Evolutionary conservation across 2,113 vertebrate species (phyloP).

Genomic region (Vombatus ursinus): DNA sequence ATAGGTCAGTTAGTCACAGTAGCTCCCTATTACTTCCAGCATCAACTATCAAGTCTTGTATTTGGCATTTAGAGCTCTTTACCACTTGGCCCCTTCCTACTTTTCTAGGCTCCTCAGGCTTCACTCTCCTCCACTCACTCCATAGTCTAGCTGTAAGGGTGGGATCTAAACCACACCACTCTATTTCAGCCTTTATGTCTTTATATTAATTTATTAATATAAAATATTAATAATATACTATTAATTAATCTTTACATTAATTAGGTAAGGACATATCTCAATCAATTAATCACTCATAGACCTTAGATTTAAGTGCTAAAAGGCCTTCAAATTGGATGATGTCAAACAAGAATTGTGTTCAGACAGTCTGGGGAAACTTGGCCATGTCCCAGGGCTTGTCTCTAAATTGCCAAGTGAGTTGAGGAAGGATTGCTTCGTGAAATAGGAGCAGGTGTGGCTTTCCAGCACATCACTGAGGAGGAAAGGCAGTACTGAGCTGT

Average conservation of each 20-base stretch:
- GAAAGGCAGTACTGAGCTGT: background rate
- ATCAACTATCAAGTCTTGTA: background rate
- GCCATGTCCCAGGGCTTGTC: background rate
- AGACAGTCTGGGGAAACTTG: background rate
- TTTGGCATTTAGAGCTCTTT: background rate
- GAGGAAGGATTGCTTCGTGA: background rate
- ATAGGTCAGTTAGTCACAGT: background rate
- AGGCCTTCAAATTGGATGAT: background rate
- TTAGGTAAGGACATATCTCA: background rate
- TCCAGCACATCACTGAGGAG: background rate
- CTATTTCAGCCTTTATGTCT: background rate
- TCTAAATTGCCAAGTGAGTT: background rate
- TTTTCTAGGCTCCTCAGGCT: background rate
- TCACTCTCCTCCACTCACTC: background rate
- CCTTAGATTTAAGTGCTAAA: background rate
- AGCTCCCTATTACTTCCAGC: background rate
- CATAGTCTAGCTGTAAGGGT: background rate
- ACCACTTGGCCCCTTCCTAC: background rate
- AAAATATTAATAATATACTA: too few species aligned
- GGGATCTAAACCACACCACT: background rate
- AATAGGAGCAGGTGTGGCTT: background rate
- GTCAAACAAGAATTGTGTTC: background rate
- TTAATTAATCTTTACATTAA: background rate
- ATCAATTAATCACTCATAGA: background rate
- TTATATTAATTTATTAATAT: too few species aligned